Percentiles rank a stretch among this genome's conserved stretches.
phyloP scores from a whole-genome alignment of 1,140 invertebrate genomes.

The Leucophenga varia region DNA sequence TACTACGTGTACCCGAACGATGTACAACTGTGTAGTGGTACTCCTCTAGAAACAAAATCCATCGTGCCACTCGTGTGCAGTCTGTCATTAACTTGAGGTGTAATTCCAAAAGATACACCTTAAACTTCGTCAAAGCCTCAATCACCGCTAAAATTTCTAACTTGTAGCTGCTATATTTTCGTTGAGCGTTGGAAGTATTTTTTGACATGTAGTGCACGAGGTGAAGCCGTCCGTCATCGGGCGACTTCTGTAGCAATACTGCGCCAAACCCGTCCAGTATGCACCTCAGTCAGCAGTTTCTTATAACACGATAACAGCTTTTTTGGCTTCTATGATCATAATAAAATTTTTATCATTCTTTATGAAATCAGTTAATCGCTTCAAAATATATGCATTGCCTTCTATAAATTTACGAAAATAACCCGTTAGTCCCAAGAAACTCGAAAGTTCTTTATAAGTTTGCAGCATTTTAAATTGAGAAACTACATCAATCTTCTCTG shows the following conservation, averaged over 20 bases:
- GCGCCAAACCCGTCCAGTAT: conserved; percentile 45
- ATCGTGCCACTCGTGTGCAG: conserved; percentile 34
- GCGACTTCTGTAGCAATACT: conserved; percentile 39
- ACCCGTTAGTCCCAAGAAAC: no score
- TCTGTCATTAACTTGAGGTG: no score
- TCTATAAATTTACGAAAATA: no score
- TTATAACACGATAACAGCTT: no score
- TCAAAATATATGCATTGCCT: conserved; percentile 26
- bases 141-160: conserved; percentile 57
- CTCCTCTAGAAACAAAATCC: conserved; percentile 31
- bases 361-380: conserved; percentile 12
- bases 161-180: conserved; percentile 48
- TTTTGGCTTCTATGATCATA: no score
- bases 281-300: conserved; percentile 40
- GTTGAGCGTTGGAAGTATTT: conserved; percentile 36
- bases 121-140: conserved; percentile 38
- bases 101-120: conserved; percentile 23
- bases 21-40: conserved; percentile 32
- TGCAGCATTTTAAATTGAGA: conserved; percentile 35
- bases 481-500: no score
- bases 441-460: conserved; percentile 29
- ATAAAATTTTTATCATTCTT: conserved; percentile 46
- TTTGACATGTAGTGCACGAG: conserved; percentile 55
- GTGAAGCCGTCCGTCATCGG: conserved; percentile 54
- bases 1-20: no score